These are phyloP conservation scores for Mayetiola destructor DNA, from an alignment of 2,888 invertebrate genomes.

Conservation along the genomic window DNA sequence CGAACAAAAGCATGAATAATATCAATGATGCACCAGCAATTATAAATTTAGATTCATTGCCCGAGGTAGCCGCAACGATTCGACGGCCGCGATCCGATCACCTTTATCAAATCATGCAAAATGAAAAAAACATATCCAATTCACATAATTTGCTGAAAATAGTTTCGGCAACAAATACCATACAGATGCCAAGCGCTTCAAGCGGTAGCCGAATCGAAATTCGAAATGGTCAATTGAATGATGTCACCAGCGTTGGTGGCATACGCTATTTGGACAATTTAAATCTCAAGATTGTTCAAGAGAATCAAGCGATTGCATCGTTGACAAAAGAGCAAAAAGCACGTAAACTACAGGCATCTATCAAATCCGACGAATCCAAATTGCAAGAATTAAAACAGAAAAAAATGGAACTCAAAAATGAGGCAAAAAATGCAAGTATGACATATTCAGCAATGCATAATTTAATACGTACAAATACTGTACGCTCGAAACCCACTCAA, in stretches of 20 bases:
- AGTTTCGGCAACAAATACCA: neutral
- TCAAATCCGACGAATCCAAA: neutral
- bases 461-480: too few relatives aligned
- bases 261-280: conserved; percentile 2
- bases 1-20: neutral
- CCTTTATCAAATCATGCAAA: neutral
- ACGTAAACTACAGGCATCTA: neutral
- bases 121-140: neutral
- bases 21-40: neutral
- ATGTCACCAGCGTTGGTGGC: conserved; percentile 5
- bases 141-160: neutral
- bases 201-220: conserved; percentile 15
- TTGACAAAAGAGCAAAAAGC: neutral
- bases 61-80: neutral
- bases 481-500: too few relatives aligned
- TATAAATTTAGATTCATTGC: neutral
- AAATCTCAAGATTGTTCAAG: neutral
- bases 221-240: conserved; percentile 16
- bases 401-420: too few relatives aligned
- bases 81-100: neutral
- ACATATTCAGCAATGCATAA: too few relatives aligned
- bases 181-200: neutral
- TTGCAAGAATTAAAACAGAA: too few relatives aligned
- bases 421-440: too few relatives aligned
- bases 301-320: conserved; percentile 1